Percentiles rank a stretch among this genome's conserved stretches.
Conservation (phyloP, 2,113 vertebrate species). For the Takifugu flavidus region DNA sequence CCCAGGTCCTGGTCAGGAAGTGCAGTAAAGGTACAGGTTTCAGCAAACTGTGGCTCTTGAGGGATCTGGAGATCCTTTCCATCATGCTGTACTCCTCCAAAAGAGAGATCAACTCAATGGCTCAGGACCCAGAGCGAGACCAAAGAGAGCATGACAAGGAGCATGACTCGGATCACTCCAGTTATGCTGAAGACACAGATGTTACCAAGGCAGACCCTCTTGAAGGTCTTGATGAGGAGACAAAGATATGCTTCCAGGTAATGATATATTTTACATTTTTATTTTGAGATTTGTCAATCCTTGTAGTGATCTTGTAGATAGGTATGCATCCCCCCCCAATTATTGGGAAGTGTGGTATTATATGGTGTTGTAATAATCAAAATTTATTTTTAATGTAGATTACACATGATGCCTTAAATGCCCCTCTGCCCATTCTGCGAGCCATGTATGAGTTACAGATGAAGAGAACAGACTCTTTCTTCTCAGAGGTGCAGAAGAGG, state of each 20-base stretch:
- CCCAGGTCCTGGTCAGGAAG: slow-evolving; percentile 91
- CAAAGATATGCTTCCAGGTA: slow-evolving; percentile 96
- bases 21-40: slow-evolving; percentile 98
- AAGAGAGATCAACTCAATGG: slow-evolving; percentile 83
- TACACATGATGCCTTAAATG: slow-evolving; percentile 92
- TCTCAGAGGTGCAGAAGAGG: slow-evolving; percentile 94
- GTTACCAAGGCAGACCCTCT: slow-evolving; percentile 85
- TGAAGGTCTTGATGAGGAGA: slow-evolving; percentile 93
- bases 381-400: slow-evolving; percentile 71
- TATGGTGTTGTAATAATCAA: background rate
- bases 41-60: slow-evolving; percentile 95
- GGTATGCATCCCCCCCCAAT: too few species aligned
- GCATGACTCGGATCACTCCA: slow-evolving; percentile 79
- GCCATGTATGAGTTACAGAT: slow-evolving; percentile 95
- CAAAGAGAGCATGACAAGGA: slow-evolving; percentile 81
- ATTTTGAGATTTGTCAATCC: too few species aligned
- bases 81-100: slow-evolving; percentile 98
- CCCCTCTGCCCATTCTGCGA: slow-evolving; percentile 90
- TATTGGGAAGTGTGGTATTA: background rate
- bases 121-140: slow-evolving; percentile 80
- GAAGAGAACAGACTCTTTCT: slow-evolving; percentile 94
- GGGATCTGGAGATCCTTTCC: slow-evolving; percentile 94
- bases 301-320: too few species aligned
- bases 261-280: background rate
- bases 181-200: slow-evolving; percentile 75